Percentiles rank a stretch among this genome's conserved stretches.
phyloP scores from a whole-genome alignment of 2,888 invertebrate species.

The Argynnis bischoffii region DNA sequence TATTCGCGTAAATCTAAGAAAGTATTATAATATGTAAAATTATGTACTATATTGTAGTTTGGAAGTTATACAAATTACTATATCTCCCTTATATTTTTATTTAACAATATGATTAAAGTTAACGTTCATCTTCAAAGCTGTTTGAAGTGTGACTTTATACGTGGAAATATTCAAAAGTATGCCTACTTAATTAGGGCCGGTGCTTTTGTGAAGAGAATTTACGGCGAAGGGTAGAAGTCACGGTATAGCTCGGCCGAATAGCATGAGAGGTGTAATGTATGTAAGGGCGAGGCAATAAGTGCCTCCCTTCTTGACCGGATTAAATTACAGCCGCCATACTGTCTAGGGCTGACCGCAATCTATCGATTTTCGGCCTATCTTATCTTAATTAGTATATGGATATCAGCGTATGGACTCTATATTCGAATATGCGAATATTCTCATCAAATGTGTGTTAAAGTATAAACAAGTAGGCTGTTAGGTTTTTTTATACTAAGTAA shows the following conservation, averaged over 20 bases:
- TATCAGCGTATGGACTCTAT: not conserved
- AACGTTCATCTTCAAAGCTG: slow-evolving; percentile 12
- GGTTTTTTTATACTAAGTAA: no score
- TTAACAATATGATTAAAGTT: slow-evolving; percentile 1
- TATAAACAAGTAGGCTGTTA: no score
- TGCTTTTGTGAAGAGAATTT: slow-evolving; percentile 24
- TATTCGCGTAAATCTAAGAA: no score
- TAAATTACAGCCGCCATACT: slow-evolving; percentile 65
- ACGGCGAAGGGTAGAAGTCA: slow-evolving; percentile 49
- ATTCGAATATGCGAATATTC: not conserved
- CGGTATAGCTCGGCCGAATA: slow-evolving; percentile 54
- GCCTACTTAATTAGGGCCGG: slow-evolving; percentile 21
- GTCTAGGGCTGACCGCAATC: slow-evolving; percentile 64
- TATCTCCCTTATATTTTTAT: not conserved
- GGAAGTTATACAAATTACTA: not conserved
- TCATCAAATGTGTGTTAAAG: no score
- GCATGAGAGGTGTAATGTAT: slow-evolving; percentile 63
- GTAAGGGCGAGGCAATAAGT: slow-evolving; percentile 60
- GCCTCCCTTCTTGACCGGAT: slow-evolving; percentile 66
- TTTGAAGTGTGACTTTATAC: slow-evolving; percentile 15
- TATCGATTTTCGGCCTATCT: slow-evolving; percentile 54
- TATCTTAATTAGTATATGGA: slow-evolving; percentile 19
- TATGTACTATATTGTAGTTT: no score
- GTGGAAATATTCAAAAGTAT: slow-evolving; percentile 21
- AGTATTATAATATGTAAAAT: no score